Conservation (phyloP, 1,140 invertebrate species). For the Eurosta solidaginis region DNA sequence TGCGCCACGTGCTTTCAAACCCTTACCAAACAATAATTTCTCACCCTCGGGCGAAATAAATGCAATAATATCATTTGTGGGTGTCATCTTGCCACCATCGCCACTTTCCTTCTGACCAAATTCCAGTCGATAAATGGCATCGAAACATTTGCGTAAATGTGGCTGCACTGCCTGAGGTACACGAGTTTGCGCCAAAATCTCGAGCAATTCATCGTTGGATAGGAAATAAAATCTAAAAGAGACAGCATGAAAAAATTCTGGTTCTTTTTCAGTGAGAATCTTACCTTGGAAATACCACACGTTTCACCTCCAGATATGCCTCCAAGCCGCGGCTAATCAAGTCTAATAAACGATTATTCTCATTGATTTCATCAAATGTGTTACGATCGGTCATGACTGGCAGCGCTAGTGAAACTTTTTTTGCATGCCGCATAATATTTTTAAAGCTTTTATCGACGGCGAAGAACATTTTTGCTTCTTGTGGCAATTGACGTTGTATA, state of each 20-base stretch:
- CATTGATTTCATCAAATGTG: constrained; percentile 72
- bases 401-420: constrained; percentile 74
- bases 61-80: constrained; percentile 80
- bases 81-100: constrained; percentile 51
- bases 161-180: constrained; percentile 87
- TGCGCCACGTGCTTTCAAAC: constrained; percentile 82
- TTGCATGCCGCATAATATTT: constrained; percentile 76
- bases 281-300: constrained; percentile 82
- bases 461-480: constrained; percentile 81
- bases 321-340: constrained; percentile 81
- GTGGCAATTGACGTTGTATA: constrained; percentile 83
- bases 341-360: constrained; percentile 78
- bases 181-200: constrained; percentile 87
- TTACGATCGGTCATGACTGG: constrained; percentile 69
- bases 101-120: constrained; percentile 67
- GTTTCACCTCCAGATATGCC: constrained; percentile 84
- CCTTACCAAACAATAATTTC: constrained; percentile 75
- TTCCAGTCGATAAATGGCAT: constrained; percentile 79
- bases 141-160: constrained; percentile 88
- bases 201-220: constrained; percentile 91
- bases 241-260: background rate
- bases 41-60: constrained; percentile 89
- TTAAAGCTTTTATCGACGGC: constrained; percentile 87
- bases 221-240: constrained; percentile 80
- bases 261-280: background rate